Conservation (phyloP, 2,888 invertebrate species). For the Dicyrtomina minuta region DNA sequence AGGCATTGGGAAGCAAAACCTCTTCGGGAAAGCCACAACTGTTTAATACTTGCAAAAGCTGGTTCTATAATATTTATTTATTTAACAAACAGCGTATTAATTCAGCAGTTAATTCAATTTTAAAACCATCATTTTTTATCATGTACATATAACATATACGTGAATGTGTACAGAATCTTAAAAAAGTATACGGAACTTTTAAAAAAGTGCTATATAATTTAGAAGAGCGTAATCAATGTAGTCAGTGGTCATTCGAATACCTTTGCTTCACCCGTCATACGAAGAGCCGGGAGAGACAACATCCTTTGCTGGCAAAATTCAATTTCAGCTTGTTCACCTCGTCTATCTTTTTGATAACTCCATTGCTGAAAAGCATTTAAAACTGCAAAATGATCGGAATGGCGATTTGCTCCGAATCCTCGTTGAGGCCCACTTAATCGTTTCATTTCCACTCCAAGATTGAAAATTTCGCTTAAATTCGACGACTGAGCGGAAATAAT, state of each 20-base stretch:
- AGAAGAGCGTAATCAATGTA: too few relatives aligned
- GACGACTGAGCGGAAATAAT: slow-evolving; percentile 94
- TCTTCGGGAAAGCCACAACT: slow-evolving; percentile 88
- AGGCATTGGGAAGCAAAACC: slow-evolving; percentile 70
- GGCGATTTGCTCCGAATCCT: slow-evolving; percentile 79
- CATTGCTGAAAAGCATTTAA: slow-evolving; percentile 81
- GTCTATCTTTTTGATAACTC: slow-evolving; percentile 59
- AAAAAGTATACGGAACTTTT: neutral
- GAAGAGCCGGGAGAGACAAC: slow-evolving; percentile 81
- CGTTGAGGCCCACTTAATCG: slow-evolving; percentile 81
- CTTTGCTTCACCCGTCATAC: slow-evolving; percentile 90
- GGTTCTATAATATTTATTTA: slow-evolving; percentile 62
- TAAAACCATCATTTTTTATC: too few relatives aligned
- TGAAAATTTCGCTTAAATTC: slow-evolving; percentile 92
- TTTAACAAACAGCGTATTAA: slow-evolving; percentile 27
- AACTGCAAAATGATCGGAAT: slow-evolving; percentile 94
- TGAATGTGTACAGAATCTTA: too few relatives aligned
- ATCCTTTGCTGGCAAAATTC: slow-evolving; percentile 90
- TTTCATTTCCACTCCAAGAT: slow-evolving; percentile 65
- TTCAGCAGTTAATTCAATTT: too few relatives aligned
- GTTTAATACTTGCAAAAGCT: slow-evolving; percentile 69
- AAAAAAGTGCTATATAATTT: too few relatives aligned
- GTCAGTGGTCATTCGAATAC: too few relatives aligned
- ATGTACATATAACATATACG: too few relatives aligned
- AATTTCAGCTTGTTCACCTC: slow-evolving; percentile 67